Conservation (phyloP, 2,113 vertebrate species). For the Paraplagusia blochii region DNA sequence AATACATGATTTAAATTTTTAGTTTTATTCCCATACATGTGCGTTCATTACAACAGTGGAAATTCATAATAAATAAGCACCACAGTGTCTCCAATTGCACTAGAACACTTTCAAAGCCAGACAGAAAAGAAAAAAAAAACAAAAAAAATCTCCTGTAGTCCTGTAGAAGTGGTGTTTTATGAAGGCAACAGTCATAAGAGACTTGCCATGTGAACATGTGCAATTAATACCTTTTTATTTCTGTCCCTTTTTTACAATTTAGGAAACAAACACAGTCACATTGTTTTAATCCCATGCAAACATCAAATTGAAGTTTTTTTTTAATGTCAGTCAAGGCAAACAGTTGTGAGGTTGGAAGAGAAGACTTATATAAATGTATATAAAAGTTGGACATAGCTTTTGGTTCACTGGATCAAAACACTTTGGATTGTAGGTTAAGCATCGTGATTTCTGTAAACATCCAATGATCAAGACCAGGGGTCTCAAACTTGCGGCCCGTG, state of each 20-base stretch:
- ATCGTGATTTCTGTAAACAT: no score
- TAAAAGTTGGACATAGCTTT: no score
- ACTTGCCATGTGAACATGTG: constrained; percentile 40
- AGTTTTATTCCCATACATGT: constrained; percentile 61
- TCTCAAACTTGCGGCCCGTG: no score
- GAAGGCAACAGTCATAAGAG: not conserved
- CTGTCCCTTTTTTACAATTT: constrained; percentile 28
- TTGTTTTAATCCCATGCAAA: constrained; percentile 44
- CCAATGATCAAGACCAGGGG: no score
- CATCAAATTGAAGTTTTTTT: constrained; percentile 4
- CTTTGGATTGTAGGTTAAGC: no score
- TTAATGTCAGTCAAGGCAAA: no score
- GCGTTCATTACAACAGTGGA: constrained; percentile 56
- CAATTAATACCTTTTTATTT: constrained; percentile 13
- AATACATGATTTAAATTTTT: constrained; percentile 19
- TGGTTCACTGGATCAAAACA: no score
- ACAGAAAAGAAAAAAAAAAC: constrained; percentile 19
- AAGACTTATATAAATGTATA: no score
- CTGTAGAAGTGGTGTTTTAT: not conserved
- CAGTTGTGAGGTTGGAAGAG: no score
- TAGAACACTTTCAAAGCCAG: constrained; percentile 26
- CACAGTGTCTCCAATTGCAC: constrained; percentile 46
- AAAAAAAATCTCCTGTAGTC: constrained; percentile 12
- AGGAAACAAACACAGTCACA: constrained; percentile 30
- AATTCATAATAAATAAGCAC: constrained; percentile 70